These are phyloP conservation scores for Tapirus indicus DNA, from an alignment of 2,797 vertebrate genomes.

Conservation along the genomic window DNA sequence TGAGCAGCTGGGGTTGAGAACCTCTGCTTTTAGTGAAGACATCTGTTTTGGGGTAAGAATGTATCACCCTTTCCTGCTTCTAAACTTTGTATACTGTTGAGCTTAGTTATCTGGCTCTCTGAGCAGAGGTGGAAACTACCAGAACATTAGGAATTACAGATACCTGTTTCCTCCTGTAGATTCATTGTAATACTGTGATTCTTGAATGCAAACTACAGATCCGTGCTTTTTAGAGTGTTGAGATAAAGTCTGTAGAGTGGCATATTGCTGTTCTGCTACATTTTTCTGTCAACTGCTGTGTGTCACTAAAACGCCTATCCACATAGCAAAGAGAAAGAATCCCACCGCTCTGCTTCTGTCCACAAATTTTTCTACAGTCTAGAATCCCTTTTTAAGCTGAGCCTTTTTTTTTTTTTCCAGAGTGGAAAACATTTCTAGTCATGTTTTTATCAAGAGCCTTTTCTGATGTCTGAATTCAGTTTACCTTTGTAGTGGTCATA, in stretches of 20 bases:
- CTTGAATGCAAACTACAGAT: neutral
- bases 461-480: slow-evolving; percentile 4
- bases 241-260: neutral
- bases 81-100: neutral
- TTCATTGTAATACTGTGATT: neutral
- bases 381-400: slow-evolving; percentile 3
- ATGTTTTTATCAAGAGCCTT: slow-evolving; percentile 21
- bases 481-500: neutral
- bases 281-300: slow-evolving; percentile 9
- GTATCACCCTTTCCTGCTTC: neutral
- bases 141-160: neutral
- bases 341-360: neutral
- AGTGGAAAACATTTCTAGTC: slow-evolving; percentile 8
- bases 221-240: neutral
- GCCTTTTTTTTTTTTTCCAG: neutral
- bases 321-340: slow-evolving; percentile 1
- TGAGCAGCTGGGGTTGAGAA: neutral
- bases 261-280: neutral
- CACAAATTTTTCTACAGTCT: neutral
- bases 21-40: neutral
- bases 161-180: neutral
- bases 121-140: neutral
- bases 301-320: slow-evolving; percentile 18
- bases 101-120: neutral
- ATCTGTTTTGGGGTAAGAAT: neutral